These are phyloP conservation scores for Scolopax rusticola DNA, from an alignment of 2,797 vertebrate genomes.

Conservation along the genomic window DNA sequence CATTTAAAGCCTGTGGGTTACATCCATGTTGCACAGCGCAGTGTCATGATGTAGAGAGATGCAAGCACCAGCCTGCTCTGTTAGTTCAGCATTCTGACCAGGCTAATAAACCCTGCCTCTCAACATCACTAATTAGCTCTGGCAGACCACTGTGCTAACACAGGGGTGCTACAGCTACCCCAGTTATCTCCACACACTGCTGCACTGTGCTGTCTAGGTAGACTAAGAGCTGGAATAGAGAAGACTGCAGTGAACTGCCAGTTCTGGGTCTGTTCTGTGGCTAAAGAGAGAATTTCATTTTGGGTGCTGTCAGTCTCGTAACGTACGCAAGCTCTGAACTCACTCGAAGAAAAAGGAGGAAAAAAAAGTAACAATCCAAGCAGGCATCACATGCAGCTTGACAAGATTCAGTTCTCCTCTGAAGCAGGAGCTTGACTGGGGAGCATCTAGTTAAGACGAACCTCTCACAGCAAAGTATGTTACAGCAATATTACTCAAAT, in stretches of 20 bases:
- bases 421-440: constrained; percentile 16
- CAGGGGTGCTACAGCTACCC: not conserved
- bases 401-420: not conserved
- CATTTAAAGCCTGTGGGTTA: not conserved
- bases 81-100: not conserved
- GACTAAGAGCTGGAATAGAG: not conserved
- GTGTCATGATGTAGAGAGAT: not conserved
- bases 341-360: not conserved
- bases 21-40: not conserved
- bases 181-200: not conserved
- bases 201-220: not conserved
- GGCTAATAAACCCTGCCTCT: not conserved
- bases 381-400: constrained; percentile 21
- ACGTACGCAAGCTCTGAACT: not conserved
- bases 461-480: not conserved
- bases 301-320: constrained; percentile 47
- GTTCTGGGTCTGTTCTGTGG: constrained; percentile 24
- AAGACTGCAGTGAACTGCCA: constrained; percentile 38
- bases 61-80: not conserved
- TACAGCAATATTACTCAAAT: not conserved
- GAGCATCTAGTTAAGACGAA: constrained; percentile 39
- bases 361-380: not conserved
- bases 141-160: not conserved
- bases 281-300: constrained; percentile 59
- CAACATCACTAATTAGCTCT: constrained; percentile 11